Base-by-base conservation (phyloP, 2,797 vertebrate genomes). In the Xenopus petersii region DNA sequence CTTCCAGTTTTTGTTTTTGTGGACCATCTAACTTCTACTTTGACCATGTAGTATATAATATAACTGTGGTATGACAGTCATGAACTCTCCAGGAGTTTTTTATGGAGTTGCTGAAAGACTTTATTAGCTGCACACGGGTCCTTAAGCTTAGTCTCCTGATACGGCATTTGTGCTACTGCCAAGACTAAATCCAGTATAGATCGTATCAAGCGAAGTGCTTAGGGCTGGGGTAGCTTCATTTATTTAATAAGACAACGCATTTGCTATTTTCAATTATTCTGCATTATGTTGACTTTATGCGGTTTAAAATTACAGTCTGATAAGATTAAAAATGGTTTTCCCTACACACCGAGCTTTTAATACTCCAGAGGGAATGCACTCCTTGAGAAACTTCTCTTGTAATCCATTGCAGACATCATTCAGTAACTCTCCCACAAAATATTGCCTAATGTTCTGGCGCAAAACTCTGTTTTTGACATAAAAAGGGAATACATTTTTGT, bases 331-430 rank as follows among this genome's bases (percentile, higher is more conserved):
- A 84, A 82, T 84, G 73, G 80, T 79, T 64, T 60, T 89, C 89
- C 79, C 70, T 80, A 80, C 10, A 84, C 80, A 76, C 80, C 87
- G 81, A 74, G 72, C 71, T 84, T 86, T 83, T 83, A 87, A 85
- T 81, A 80, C 83, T 73, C 87, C 75, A 48, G 71, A 83, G 87
- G 85, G 86, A 87, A 77, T 83, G 86, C 86, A 87, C 90, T 91
- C 85, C 85, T 84, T 87, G 87, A 89, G 88, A 89, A 91, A 88
- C 89, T 86, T 87, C 81, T 83, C 74, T 88, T 86, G 81, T 88
- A 90, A 91, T 89, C 81, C 83, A 86, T 88, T 90, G 87, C 89
- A 91, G 88, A 85, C 81, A 79, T 75, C 86, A 82, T 87, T 86
- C 79, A 81, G 79, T 85, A 88, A 91, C 89, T 88, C 85, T 91